Base-by-base conservation (phyloP, 2,888 invertebrate species). In the Trichacis sp. region DNA sequence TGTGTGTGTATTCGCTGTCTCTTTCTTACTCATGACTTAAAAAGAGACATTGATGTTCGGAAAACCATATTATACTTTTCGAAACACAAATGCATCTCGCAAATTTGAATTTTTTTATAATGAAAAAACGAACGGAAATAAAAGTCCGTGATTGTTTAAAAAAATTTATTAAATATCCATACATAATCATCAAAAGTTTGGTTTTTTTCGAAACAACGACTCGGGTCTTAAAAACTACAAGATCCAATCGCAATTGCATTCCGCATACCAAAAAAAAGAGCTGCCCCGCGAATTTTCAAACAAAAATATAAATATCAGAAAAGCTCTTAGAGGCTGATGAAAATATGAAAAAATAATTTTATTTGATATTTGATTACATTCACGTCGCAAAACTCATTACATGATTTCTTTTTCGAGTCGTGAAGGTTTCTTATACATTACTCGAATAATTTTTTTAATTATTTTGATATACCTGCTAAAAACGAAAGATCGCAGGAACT, bases 301-400 rank as follows among this genome's bases (percentile, higher is more conserved):
- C n/a, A 33, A 33, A 33, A 33, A 33, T 33, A 33, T 6, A 33
- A 5, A n/a, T 33, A 33, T 6, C n/a, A n/a, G n/a, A 33, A 9
- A 33, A 33, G n/a, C 33, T 33, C 33, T 33, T n/a, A n/a, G n/a
- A 33, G n/a, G 33, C 33, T 33, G 33, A 33, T 33, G n/a, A 33
- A n/a, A 33, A 33, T n/a, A 33, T 33, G 33, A 33, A 6, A 33
- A 33, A 33, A 33, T n/a, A 33, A 33, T 33, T 33, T 33, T n/a
- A 33, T 11, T 33, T 33, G 33, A 33, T 3, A 33, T 5, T 11
- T 6, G 8, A 33, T 33, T 11, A 33, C 9, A 8, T 24, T 8
- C 4, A 24, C 24, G 24, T 24, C 8, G 24, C 24, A 24, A 11
- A 33, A 33, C n/a, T 33, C 33, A 33, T 33, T 33, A 11, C 33